These are phyloP conservation scores for Olivierus martensii DNA, from an alignment of 1,140 invertebrate species.

Conservation along the genomic window DNA sequence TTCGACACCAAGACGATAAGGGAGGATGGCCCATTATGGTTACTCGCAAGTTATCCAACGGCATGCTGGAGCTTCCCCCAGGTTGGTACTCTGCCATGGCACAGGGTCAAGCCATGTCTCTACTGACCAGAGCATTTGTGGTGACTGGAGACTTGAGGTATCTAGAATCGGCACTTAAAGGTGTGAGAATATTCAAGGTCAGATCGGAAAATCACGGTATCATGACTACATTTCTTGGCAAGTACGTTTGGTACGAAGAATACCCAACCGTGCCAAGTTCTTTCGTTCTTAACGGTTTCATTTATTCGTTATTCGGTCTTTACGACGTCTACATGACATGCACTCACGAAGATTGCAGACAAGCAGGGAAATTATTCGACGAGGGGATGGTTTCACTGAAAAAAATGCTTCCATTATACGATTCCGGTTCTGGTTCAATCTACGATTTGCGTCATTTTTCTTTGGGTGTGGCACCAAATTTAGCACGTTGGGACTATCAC, in stretches of 20 bases:
- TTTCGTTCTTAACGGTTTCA: constrained; percentile 97
- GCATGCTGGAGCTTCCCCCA: constrained; percentile 60
- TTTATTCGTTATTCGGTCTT: constrained; percentile 90
- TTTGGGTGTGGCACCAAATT: constrained; percentile 68
- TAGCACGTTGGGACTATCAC: constrained; percentile 89
- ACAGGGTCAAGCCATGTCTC: constrained; percentile 89
- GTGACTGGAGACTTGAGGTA: constrained; percentile 60
- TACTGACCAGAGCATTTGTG: constrained; percentile 76
- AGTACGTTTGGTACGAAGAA: constrained; percentile 89
- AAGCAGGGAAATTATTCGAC: constrained; percentile 60
- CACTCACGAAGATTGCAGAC: constrained; percentile 29
- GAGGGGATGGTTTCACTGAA: constrained; percentile 80
- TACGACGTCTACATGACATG: constrained; percentile 74
- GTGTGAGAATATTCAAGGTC: constrained; percentile 64
- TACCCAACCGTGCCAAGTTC: constrained; percentile 90
- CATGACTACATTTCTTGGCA: constrained; percentile 62
- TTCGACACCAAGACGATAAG: constrained; percentile 64
- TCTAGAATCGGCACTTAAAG: constrained; percentile 62
- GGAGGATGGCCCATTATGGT: constrained; percentile 86
- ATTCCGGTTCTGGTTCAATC: constrained; percentile 89
- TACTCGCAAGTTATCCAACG: constrained; percentile 49
- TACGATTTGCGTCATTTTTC: constrained; percentile 93
- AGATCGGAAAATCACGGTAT: constrained; percentile 55
- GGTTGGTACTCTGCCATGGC: constrained; percentile 98
- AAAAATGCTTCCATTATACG: constrained; percentile 76